Base-by-base conservation (phyloP, 2,888 invertebrate genomes). In the Hedya salicella region DNA sequence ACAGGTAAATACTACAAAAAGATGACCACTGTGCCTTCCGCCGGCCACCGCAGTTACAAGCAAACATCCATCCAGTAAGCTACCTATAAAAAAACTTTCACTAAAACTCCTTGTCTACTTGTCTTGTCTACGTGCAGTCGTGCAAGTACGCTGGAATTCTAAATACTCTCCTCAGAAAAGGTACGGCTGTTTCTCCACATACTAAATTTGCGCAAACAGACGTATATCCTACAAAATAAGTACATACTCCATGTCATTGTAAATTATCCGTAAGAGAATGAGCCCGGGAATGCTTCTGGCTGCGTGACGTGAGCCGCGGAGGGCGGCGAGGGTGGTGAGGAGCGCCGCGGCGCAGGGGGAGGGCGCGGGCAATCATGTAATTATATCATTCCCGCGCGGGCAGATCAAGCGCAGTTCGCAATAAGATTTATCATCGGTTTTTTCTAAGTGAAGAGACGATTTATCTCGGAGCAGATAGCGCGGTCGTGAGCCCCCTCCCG, bases 331-430 rank as follows among this genome's bases (percentile, higher is more conserved):
- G 46, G 62, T 61, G 70, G 44, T 19, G 69, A 14, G 52, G 39
- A 42, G 57, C 40, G 46, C 54, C 60, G 60, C 56, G 44, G 61
- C 54, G 68, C 61, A 36, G 66, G 46, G 57, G 49, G 67, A 64
- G 68, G 69, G 53, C 69, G 68, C 66, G 64, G 70, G 77, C 81
- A 81, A 82, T 83, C 81, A 80, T 78, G 80, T 78, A 83, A 83
- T 83, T 83, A 83, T 83, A 82, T 81, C 77, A 83, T 82, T 82
- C 82, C 80, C 69, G 68, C 74, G 69, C 73, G 75, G 78, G 78
- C 79, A 81, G 81, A 81, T 80, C 81, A 78, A 75, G 75, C 77
- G 75, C 78, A 78, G 78, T 83, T 77, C 78, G 77, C 81, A 77
- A 78, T 76, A 75, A 80, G 80, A 83, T 81, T 82, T 81, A 83